Conservation (phyloP, 2,888 invertebrate genomes). For the Ormia ochracea region DNA sequence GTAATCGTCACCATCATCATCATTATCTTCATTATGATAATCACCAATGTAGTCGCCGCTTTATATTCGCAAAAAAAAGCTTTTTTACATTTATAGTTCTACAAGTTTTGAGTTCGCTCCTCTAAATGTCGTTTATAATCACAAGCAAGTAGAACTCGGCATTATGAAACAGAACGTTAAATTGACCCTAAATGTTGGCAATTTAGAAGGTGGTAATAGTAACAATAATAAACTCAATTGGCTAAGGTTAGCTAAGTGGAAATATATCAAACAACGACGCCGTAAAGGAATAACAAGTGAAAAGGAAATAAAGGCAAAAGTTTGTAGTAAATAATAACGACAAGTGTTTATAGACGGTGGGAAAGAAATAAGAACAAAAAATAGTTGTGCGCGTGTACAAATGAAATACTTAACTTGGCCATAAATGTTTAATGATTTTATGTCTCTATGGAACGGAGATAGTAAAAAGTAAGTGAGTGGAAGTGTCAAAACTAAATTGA, state of each 20-base stretch:
- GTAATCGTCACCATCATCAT: background rate
- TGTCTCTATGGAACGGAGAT: slow-evolving; percentile 28
- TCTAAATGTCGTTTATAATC: slow-evolving; percentile 56
- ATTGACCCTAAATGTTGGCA: slow-evolving; percentile 63
- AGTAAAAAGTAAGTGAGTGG: slow-evolving; percentile 50
- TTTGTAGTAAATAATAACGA: slow-evolving; percentile 35
- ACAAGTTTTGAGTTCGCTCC: slow-evolving; percentile 32
- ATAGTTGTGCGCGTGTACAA: too few species aligned
- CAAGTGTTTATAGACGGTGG: slow-evolving; percentile 41
- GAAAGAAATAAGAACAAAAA: background rate
- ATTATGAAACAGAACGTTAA: slow-evolving; percentile 61
- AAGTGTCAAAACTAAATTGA: slow-evolving; percentile 36
- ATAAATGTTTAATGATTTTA: slow-evolving; percentile 45
- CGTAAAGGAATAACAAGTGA: slow-evolving; percentile 34
- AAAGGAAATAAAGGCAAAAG: slow-evolving; percentile 18
- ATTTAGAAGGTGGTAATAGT: slow-evolving; percentile 62
- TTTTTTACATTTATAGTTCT: slow-evolving; percentile 24
- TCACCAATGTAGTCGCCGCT: slow-evolving; percentile 16
- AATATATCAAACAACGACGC: slow-evolving; percentile 30
- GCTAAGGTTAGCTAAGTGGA: slow-evolving; percentile 60
- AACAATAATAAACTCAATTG: slow-evolving; percentile 61
- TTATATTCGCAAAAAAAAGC: slow-evolving; percentile 26
- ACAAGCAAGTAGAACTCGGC: slow-evolving; percentile 29
- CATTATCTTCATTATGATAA: slow-evolving; percentile 20
- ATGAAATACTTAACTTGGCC: slow-evolving; percentile 19